A percentile compares a stretch with the other conserved stretches of the same genome.
phyloP scores from a whole-genome alignment of 2,888 invertebrate species.

The Carabus problematicus region DNA sequence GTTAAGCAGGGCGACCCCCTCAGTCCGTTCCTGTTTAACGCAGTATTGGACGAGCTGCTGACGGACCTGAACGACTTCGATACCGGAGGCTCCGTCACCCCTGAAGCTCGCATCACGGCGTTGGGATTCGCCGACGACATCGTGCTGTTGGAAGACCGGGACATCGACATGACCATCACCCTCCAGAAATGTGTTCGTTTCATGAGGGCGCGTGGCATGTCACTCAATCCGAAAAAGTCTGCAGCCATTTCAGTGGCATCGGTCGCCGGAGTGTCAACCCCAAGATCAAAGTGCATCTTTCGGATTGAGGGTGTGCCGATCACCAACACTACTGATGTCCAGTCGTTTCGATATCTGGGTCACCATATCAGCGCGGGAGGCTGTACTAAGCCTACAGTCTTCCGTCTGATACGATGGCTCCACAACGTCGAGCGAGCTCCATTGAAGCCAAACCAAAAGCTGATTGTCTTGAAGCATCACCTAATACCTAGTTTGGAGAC shows the following conservation, averaged over 20 bases:
- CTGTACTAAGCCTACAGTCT: background rate
- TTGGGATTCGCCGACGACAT: too few relatives aligned
- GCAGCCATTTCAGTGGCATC: conserved; percentile 26
- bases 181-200: background rate
- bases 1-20: conserved; percentile 58
- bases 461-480: background rate
- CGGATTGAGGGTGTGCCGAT: background rate
- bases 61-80: conserved; percentile 7
- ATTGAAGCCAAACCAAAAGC: conserved; percentile 9
- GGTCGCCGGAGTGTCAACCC: conserved; percentile 19
- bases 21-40: conserved; percentile 49
- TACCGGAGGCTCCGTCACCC: conserved; percentile 40
- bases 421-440: too few relatives aligned
- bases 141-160: conserved; percentile 51
- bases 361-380: too few relatives aligned
- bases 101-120: conserved; percentile 52
- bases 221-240: conserved; percentile 25
- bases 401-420: background rate
- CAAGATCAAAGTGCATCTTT: conserved; percentile 3
- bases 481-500: conserved; percentile 21
- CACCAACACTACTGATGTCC: background rate
- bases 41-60: conserved; percentile 49
- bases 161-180: conserved; percentile 48
- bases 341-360: too few relatives aligned
- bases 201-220: background rate